Conservation (phyloP, 2,113 vertebrate genomes). For the Podarcis cretensis region DNA sequence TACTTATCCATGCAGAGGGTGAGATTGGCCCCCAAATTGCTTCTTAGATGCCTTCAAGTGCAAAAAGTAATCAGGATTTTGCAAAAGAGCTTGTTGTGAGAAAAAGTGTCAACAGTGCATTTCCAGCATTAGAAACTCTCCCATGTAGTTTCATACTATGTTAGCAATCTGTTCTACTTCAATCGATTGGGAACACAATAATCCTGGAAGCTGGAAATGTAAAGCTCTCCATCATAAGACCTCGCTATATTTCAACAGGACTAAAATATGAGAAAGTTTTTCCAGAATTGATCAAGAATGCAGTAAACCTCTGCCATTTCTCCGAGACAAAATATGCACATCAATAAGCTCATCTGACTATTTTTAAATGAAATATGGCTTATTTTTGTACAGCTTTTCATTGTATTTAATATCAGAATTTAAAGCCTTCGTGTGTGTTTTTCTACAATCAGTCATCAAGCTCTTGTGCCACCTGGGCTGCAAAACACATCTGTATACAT, state of each 20-base stretch:
- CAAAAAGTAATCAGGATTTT: neutral
- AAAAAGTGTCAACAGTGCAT: neutral
- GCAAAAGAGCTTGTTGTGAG: neutral
- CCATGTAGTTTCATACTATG: neutral
- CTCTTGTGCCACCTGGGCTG: constrained; percentile 2
- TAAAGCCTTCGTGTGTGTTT: neutral
- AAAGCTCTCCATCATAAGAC: neutral
- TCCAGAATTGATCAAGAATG: neutral
- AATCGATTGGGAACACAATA: neutral
- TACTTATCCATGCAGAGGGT: neutral
- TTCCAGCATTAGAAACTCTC: neutral
- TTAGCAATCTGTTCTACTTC: neutral
- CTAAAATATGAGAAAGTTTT: neutral
- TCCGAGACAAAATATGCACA: neutral
- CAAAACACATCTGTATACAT: neutral
- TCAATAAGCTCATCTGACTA: neutral
- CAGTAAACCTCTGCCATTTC: neutral
- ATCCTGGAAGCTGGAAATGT: neutral
- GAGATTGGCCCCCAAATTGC: neutral
- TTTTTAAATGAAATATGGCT: neutral
- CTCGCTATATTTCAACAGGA: neutral
- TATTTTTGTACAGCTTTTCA: neutral
- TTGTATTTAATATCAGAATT: neutral
- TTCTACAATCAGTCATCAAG: constrained; percentile 2
- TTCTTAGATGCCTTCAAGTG: neutral